Evolutionary conservation across 2,797 vertebrate genomes (phyloP).

Genomic region (Channallabes apus): DNA sequence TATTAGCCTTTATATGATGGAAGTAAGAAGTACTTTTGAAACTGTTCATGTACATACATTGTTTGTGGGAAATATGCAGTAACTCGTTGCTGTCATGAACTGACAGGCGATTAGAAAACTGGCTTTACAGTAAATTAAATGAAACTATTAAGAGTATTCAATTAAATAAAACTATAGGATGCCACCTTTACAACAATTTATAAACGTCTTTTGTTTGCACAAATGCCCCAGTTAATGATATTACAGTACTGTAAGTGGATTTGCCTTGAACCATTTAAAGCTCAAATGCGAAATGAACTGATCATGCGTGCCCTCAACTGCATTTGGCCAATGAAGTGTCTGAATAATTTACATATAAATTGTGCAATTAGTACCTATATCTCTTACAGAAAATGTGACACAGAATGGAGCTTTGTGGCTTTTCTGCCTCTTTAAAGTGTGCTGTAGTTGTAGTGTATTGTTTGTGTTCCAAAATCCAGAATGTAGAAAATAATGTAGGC

Average conservation of each 20-base stretch:
- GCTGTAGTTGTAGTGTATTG: background rate
- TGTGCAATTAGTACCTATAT: background rate
- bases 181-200: background rate
- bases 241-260: background rate
- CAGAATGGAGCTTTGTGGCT: background rate
- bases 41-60: background rate
- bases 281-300: background rate
- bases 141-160: too few relatives aligned
- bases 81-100: background rate
- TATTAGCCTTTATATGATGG: background rate
- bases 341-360: background rate
- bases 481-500: constrained; percentile 45
- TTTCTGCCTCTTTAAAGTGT: background rate
- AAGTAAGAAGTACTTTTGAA: background rate
- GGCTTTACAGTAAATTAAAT: background rate
- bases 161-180: background rate
- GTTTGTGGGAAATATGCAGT: background rate
- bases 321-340: background rate
- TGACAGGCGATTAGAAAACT: background rate
- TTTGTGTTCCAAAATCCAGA: constrained; percentile 30
- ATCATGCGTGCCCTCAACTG: background rate
- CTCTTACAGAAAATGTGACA: background rate
- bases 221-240: background rate
- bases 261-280: background rate
- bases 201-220: background rate